Evolutionary conservation across 2,113 vertebrate genomes (phyloP), one percentile per base, ranked within the genome.

Genomic region (Picathartes gymnocephalus): DNA sequence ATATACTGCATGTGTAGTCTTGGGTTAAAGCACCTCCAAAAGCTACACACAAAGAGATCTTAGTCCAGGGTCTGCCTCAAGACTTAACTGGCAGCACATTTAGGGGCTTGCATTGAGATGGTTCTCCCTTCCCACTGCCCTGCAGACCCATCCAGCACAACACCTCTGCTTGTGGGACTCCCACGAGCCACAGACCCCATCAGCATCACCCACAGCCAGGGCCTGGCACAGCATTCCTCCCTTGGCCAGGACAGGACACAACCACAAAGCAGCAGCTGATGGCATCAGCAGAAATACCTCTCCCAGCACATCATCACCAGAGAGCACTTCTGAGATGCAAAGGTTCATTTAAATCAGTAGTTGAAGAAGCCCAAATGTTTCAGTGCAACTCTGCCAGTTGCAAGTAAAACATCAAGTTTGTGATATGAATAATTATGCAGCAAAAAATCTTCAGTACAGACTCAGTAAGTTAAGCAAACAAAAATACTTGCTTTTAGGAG

Each of bases 111-210:
- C 3, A 39, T 1, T 15, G 50, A 48, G 70, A 47, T 11, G 14
- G 10, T 56, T 57, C 17, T 51, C 25, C 33, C 10, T 50, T 13
- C 48, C 20, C 48, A 24, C 2, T 4, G 25, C 30, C 12, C 28
- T 30, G 51, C 48, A 81, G 53, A 39, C 10, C 9, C 0, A 3
- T 3, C 39, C 78, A 83, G 77, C 54, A 47, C 61, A 73, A 12
- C 3, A 12, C 0, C 56, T 40, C 50, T 3, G 3, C 69, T 44
- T 24, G 9, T 5, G 30, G 60, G 15, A 27, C 33, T 74, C n/a
- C 23, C 12, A 40, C 0, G 0, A 23, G 22, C 40, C 88, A 24
- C 0, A 12, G 31, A 40, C 2, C 25, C 56, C 11, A 5, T 1
- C 31, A 50, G 48, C 88, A 60, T 27, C 24, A 2, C n/a, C 45